Conservation (phyloP, 2,113 vertebrate genomes). For the Erpornis zantholeuca region DNA sequence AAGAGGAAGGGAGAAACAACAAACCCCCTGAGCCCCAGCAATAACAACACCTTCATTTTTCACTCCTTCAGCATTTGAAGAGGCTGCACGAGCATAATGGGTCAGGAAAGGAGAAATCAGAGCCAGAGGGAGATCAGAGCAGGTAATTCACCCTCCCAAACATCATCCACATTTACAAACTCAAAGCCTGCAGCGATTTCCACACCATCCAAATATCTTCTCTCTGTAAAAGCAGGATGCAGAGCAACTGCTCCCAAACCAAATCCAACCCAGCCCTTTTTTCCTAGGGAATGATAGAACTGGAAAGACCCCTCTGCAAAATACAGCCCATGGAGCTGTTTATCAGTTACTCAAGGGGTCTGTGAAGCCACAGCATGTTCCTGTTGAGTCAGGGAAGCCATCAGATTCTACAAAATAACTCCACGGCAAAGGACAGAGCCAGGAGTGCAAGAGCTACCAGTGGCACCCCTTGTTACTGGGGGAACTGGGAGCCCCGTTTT, state of each 20-base stretch:
- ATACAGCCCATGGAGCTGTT: accelerated
- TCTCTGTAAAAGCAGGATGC: accelerated
- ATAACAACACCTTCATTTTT: accelerated
- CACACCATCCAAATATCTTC: neutral
- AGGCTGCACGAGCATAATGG: neutral
- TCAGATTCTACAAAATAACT: neutral
- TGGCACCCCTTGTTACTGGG: neutral
- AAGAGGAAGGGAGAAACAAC: neutral
- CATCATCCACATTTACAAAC: neutral
- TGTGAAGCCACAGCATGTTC: accelerated
- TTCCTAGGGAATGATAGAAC: neutral
- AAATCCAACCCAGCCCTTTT: neutral
- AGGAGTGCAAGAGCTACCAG: neutral
- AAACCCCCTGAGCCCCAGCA: neutral
- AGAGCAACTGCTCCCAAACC: accelerated
- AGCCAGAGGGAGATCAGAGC: accelerated
- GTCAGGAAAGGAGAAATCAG: neutral
- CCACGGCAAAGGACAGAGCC: neutral
- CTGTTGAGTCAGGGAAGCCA: neutral
- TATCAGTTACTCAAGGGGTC: neutral
- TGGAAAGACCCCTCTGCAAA: neutral
- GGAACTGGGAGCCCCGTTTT: neutral
- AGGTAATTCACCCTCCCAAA: neutral
- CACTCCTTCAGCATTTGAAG: neutral
- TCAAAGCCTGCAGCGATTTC: accelerated